These are phyloP conservation scores for Platysternon megacephalum DNA, from an alignment of 2,113 vertebrate genomes.

Conservation along the genomic window DNA sequence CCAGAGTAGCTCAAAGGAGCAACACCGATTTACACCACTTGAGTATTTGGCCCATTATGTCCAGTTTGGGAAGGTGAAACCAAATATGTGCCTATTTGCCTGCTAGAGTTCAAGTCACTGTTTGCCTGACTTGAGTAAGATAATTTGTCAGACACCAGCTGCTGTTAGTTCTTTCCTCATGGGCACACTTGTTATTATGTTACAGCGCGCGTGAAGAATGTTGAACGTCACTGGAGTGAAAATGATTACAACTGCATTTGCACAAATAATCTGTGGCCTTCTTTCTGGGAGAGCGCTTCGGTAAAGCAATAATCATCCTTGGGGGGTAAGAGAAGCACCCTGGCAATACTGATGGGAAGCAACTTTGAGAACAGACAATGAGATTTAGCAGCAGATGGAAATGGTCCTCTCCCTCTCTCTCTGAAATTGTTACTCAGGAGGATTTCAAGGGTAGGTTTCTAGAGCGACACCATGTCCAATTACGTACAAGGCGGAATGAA, in stretches of 20 bases:
- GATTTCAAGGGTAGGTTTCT: constrained; percentile 78
- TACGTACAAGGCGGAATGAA: constrained; percentile 81
- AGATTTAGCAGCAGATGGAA: constrained; percentile 64
- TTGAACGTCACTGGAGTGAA: constrained; percentile 63
- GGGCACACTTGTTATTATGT: constrained; percentile 82
- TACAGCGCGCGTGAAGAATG: constrained; percentile 79
- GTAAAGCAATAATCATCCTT: neutral
- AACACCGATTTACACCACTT: neutral
- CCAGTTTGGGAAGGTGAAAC: constrained; percentile 41
- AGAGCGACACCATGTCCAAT: constrained; percentile 81
- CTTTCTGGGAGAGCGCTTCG: neutral
- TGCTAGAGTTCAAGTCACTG: constrained; percentile 68
- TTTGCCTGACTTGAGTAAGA: constrained; percentile 78
- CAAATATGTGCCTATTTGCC: constrained; percentile 54
- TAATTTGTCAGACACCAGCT: constrained; percentile 85
- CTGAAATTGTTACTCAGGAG: constrained; percentile 73
- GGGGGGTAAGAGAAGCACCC: constrained; percentile 36
- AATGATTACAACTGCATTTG: constrained; percentile 64
- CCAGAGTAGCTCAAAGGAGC: neutral
- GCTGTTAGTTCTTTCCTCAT: constrained; percentile 76
- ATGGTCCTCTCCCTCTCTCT: constrained; percentile 50
- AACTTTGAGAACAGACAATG: constrained; percentile 69
- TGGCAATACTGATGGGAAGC: constrained; percentile 11
- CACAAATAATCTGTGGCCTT: constrained; percentile 57
- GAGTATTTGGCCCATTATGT: constrained; percentile 5